Base-by-base conservation (phyloP, 2,797 vertebrate genomes). In the Hoplostethus atlanticus region DNA sequence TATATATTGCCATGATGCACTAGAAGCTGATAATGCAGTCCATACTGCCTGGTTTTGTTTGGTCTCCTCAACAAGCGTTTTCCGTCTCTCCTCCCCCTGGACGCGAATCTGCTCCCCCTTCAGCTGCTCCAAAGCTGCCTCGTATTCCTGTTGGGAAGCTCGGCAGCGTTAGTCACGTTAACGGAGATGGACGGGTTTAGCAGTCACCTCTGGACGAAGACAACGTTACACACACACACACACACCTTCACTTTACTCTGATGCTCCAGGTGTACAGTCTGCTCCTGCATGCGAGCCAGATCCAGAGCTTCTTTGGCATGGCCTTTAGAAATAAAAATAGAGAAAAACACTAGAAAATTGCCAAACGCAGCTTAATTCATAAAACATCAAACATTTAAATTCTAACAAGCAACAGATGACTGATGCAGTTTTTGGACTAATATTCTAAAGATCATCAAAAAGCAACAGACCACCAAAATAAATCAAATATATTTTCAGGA, bases 41-140 rank as follows among this genome's bases (percentile, higher is more conserved):
- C 94, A 90, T 89, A 98, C 97, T 3, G 96, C 95, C 84, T 98
- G 96, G 40, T 97, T 94, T 81, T 98, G 96, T 61, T 95, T 95
- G 0, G 97, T 97, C 89, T 98, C 97, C 78, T 98, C 97, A 0
- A 3, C 87, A 31, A 98, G 83, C 0, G 96, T 97, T 92, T 98
- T 97, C 68, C 97, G 85, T n/a, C 94, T 93, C 77, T 97, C 97
- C 3, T 98, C 96, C 0, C 87, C 95, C 36, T 98, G 97, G 0
- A 95, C 87, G 0, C 95, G 93, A 54, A 98, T 94, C 91, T 98
- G 97, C 34, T 98, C 96, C 0, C 91, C 95, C 86, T 97, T 97
- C 78, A 98, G 89, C 62, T 97, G 97, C 52, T 97, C 96, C 83
- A 97, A 51, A 0, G 96, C 96, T 0, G 95, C 96, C 68, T 97